Evolutionary conservation across 2,113 vertebrate genomes (phyloP).

Genomic region (Ariopsis seemanni): DNA sequence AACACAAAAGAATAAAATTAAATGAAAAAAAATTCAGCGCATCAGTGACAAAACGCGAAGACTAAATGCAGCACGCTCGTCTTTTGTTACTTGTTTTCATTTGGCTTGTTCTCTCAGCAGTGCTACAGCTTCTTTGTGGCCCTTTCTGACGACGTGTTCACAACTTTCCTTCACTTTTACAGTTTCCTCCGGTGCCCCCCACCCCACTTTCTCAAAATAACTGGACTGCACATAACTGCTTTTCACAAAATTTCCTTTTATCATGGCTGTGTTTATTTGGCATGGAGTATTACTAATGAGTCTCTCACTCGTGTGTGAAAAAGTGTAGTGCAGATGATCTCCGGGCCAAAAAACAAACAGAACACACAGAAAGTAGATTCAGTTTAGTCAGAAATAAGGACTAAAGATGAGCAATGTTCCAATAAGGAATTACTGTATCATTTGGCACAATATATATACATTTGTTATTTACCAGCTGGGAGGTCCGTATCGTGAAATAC

Average conservation of each 20-base stretch:
- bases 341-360: background rate
- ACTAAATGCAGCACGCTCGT: conserved; percentile 34
- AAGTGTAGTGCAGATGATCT: background rate
- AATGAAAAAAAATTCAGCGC: conserved; percentile 35
- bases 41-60: conserved; percentile 47
- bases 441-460: background rate
- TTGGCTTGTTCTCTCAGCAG: background rate
- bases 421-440: background rate
- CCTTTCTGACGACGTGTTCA: background rate
- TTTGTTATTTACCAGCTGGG: too few relatives aligned
- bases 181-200: background rate
- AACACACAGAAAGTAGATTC: background rate
- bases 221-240: conserved; percentile 16
- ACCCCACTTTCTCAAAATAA: background rate
- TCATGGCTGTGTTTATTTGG: conserved; percentile 15
- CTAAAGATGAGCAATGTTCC: background rate
- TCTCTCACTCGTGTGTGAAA: conserved; percentile 9
- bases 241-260: conserved; percentile 18
- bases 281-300: conserved; percentile 15
- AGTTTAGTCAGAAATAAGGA: background rate
- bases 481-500: too few relatives aligned
- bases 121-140: background rate
- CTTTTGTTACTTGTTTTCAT: conserved; percentile 30
- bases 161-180: background rate
- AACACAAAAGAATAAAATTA: conserved; percentile 33